Evolutionary conservation across 2,113 vertebrate species (phyloP).

Genomic region (Onychostoma macrolepis): DNA sequence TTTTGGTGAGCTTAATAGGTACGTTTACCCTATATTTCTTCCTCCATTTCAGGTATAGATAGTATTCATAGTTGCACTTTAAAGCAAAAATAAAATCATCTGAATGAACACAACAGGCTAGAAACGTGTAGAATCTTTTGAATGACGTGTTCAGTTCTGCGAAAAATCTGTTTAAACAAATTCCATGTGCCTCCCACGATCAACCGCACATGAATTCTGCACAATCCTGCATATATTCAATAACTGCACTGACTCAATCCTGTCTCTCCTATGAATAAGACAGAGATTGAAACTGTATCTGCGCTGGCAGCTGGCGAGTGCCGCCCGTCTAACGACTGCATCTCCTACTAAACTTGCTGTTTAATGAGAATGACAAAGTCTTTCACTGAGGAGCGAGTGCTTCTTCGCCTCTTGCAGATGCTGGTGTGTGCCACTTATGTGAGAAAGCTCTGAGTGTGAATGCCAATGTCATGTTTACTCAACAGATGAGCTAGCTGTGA

Average conservation of each 20-base stretch:
- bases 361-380: background rate
- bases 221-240: too few relatives aligned
- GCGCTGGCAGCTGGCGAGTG: background rate
- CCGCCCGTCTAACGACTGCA: background rate
- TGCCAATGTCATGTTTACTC: slow-evolving; percentile 7
- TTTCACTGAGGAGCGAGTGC: background rate
- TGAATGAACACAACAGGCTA: background rate
- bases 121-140: background rate
- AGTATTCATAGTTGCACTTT: too few relatives aligned
- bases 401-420: background rate
- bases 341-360: background rate
- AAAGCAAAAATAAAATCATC: too few relatives aligned
- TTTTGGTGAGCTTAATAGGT: too few relatives aligned
- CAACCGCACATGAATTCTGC: background rate
- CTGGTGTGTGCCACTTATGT: background rate
- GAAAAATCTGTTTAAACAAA: background rate
- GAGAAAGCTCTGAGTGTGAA: background rate
- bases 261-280: slow-evolving; percentile 17
- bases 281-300: slow-evolving; percentile 7
- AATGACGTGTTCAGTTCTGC: background rate
- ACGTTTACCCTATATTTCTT: too few relatives aligned
- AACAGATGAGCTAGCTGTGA: slow-evolving; percentile 17
- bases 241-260: background rate
- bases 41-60: too few relatives aligned
- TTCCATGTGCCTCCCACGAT: background rate